A percentile compares a stretch with the other conserved stretches of the same genome.
Conservation (phyloP, 2,797 vertebrate species). For the Cryptoprocta ferox region DNA sequence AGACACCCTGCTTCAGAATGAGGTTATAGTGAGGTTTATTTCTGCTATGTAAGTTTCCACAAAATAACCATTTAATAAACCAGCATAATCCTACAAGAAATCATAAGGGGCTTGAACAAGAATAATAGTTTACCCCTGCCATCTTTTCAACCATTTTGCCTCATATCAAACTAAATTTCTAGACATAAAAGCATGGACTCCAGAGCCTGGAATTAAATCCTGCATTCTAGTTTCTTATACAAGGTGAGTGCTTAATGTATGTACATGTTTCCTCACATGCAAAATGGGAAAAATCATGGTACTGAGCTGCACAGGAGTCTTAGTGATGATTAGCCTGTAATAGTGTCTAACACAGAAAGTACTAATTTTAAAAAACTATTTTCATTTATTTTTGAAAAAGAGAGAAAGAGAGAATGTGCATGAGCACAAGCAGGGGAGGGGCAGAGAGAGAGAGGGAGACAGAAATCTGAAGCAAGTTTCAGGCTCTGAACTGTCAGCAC, state of each 20-base stretch:
- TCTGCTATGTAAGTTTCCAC: neutral
- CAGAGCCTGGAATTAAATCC: neutral
- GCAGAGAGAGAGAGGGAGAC: too few species aligned
- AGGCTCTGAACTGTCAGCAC: too few species aligned
- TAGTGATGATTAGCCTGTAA: neutral
- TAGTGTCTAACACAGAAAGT: neutral
- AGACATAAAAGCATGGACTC: neutral
- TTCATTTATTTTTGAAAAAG: too few species aligned
- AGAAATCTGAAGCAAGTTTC: too few species aligned
- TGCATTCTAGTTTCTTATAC: neutral
- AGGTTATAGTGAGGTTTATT: neutral
- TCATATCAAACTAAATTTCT: slow-evolving; percentile 5
- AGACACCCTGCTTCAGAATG: neutral
- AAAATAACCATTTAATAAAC: neutral
- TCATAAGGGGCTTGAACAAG: neutral
- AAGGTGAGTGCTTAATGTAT: neutral
- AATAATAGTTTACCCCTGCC: neutral
- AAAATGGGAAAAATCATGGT: neutral
- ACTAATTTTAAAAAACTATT: neutral
- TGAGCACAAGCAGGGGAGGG: too few species aligned
- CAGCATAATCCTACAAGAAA: neutral
- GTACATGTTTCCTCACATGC: neutral
- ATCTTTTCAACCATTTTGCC: neutral
- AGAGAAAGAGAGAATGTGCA: too few species aligned
- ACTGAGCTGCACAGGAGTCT: neutral